phyloP scores from a whole-genome alignment of 2,113 vertebrate genomes.

The Ailuropoda melanoleuca region DNA sequence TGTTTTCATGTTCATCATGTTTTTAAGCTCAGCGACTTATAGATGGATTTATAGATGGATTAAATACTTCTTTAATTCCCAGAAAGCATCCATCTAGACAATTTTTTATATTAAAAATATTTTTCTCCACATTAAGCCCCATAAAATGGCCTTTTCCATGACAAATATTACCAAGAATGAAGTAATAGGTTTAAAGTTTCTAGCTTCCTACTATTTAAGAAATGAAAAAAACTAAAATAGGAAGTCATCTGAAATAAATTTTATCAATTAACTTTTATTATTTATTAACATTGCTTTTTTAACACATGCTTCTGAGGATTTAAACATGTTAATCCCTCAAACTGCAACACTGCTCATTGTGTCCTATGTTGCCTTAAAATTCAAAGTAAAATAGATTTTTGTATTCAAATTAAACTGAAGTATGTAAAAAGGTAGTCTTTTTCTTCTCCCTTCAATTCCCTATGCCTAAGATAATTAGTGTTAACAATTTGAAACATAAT shows the following conservation, averaged over 20 bases:
- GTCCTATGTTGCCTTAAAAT: not conserved
- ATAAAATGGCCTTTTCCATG: slow-evolving; percentile 74
- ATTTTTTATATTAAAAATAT: slow-evolving; percentile 78
- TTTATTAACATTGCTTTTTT: not conserved
- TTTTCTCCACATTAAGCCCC: slow-evolving; percentile 71
- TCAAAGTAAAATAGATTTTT: not conserved
- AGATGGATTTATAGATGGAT: slow-evolving; percentile 64
- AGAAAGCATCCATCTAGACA: slow-evolving; percentile 75
- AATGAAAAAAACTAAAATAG: not conserved
- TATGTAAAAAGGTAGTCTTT: not conserved
- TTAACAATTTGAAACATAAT: not conserved
- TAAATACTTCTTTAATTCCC: slow-evolving; percentile 78
- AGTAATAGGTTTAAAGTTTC: not conserved
- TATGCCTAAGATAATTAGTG: not conserved
- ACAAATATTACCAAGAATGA: not conserved
- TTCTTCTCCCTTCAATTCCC: not conserved
- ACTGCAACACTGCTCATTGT: not conserved
- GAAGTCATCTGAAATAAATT: not conserved
- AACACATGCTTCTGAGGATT: not conserved
- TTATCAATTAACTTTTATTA: not conserved
- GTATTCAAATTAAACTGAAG: not conserved
- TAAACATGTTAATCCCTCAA: not conserved
- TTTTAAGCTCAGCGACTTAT: slow-evolving; percentile 70
- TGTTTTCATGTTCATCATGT: slow-evolving; percentile 75
- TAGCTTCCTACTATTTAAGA: not conserved